These are phyloP conservation scores for Microchirus variegatus DNA, from an alignment of 2,797 vertebrate species.

Conservation along the genomic window DNA sequence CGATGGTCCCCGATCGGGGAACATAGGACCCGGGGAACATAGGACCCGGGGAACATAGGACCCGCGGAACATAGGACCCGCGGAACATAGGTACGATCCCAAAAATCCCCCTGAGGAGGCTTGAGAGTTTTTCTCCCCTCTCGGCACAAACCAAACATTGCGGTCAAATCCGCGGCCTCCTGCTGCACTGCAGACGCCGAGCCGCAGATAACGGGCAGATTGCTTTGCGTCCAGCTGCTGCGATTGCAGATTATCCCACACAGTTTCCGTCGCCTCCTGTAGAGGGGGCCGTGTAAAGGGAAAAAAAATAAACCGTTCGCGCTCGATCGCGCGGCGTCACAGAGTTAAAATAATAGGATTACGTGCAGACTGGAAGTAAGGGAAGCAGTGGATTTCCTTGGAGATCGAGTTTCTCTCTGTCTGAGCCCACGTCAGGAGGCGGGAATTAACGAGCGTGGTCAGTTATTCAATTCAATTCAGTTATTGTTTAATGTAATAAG, in stretches of 20 bases:
- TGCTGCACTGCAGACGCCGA: not conserved
- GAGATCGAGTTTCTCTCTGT: constrained; percentile 47
- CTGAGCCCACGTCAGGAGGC: constrained; percentile 39
- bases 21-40: no score
- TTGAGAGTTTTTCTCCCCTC: constrained; percentile 6
- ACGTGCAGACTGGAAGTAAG: constrained; percentile 42
- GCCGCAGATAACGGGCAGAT: constrained; percentile 11
- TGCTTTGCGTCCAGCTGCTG: constrained; percentile 31
- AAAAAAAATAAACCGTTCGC: constrained; percentile 21
- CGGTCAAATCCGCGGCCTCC: not conserved
- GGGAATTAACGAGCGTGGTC: constrained; percentile 42
- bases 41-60: no score
- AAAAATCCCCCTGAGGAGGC: constrained; percentile 19
- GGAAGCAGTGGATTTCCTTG: constrained; percentile 17
- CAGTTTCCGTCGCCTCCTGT: constrained; percentile 3
- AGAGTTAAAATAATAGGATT: constrained; percentile 46
- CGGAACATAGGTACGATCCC: no score
- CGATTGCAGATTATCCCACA: constrained; percentile 21
- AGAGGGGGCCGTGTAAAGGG: constrained; percentile 9
- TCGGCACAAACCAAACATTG: not conserved
- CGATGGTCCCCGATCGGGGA: no score
- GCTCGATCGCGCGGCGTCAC: constrained; percentile 27
- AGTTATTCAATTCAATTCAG: constrained; percentile 23
- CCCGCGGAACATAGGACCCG: no score
- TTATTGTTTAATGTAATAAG: not conserved